Evolutionary conservation across 2,888 invertebrate genomes (phyloP).

Genomic region (Mimumesa dahlbomi): DNA sequence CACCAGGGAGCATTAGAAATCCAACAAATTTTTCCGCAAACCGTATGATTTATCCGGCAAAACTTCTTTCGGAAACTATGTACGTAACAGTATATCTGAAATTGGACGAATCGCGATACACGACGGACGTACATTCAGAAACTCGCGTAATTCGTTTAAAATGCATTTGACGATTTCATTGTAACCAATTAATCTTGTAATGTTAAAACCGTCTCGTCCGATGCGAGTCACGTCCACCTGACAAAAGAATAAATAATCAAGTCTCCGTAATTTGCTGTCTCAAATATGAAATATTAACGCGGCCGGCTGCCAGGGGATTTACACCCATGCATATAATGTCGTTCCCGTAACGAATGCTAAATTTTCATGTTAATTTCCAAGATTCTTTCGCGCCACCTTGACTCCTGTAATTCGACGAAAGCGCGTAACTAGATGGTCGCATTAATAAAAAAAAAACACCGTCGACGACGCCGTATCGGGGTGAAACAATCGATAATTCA

Average conservation of each 20-base stretch:
- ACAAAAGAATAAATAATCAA: too few species aligned
- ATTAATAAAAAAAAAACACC: conserved; percentile 66
- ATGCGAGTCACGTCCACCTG: too few species aligned
- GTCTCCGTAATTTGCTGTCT: too few species aligned
- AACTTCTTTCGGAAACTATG: not conserved
- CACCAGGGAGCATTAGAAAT: conserved; percentile 24
- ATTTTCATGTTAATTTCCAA: conserved; percentile 51
- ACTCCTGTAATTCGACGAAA: conserved; percentile 42
- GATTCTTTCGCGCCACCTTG: conserved; percentile 34
- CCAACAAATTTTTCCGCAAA: conserved; percentile 23
- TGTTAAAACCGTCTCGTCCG: too few species aligned
- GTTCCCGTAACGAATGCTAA: conserved; percentile 1
- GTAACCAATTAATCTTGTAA: too few species aligned
- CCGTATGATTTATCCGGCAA: not conserved
- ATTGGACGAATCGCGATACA: too few species aligned
- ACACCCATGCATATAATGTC: not conserved
- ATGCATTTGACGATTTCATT: too few species aligned
- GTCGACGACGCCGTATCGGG: conserved; percentile 46
- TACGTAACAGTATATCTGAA: too few species aligned
- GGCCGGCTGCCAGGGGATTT: not conserved
- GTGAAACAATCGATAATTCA: conserved; percentile 76
- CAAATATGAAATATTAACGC: not conserved
- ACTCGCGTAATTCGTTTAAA: too few species aligned
- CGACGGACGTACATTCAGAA: too few species aligned
- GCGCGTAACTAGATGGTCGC: conserved; percentile 48